Base-by-base conservation (phyloP, 2,113 vertebrate species). In the Paedocypris sp. region DNA sequence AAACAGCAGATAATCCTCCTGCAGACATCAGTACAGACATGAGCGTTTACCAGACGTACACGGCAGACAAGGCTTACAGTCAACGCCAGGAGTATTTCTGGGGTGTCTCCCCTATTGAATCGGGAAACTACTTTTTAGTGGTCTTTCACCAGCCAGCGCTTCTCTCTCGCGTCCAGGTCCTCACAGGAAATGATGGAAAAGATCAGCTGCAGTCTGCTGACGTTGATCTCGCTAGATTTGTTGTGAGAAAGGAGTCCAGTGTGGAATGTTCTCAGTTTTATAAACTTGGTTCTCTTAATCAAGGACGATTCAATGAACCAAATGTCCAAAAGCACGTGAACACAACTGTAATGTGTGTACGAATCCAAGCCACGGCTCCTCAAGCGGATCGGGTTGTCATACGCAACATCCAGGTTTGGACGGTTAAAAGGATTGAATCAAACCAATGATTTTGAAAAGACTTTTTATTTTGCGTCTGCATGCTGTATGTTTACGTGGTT, bases 361-460 rank as follows among this genome's bases (percentile, higher is more conserved):
- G 80, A 59, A 81, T 97, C 22, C 46, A 38, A 4, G 80, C 92
- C 6, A 86, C 84, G 0, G 71, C 5, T 0, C 52, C 19, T 3
- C 92, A 93, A 64, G 68, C 68, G 0, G 78, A 84, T n/a, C 88
- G 88, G 84, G 66, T 91, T 4, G 75, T 89, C 57, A 84, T 93
- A 57, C 67, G 6, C 5, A 87, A 75, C 63, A 81, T 96, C 7
- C 61, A 62, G 32, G 38, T 72, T 20, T 72, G 70, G 70, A 51
- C 51, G 3, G 32, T 15, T 39, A 48, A 48, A 10, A n/a, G n/a
- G n/a, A n/a, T n/a, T n/a, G n/a, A n/a, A n/a, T n/a, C n/a, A n/a
- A n/a, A n/a, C n/a, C n/a, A n/a, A n/a, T n/a, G n/a, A n/a, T n/a
- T n/a, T n/a, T n/a, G n/a, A n/a, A n/a, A n/a, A n/a, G n/a, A n/a